Evolutionary conservation across 1,140 invertebrate genomes (phyloP), one percentile per base, ranked within the genome.

Genomic region (Macrobrachium rosenbergii): DNA sequence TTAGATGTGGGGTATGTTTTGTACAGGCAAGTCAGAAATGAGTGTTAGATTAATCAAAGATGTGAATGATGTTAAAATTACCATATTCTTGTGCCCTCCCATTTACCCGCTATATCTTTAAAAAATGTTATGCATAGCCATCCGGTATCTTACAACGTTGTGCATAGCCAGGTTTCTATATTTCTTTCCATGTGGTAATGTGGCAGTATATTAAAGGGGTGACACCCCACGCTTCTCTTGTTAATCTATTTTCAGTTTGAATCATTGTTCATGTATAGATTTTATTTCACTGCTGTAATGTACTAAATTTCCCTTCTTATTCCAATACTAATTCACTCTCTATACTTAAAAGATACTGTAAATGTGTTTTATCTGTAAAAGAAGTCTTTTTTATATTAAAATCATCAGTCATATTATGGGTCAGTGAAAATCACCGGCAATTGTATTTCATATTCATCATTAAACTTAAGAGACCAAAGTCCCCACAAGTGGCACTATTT

Each of bases 31-130:
- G 81, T 79, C 52, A 83, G 80, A 83, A 72, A 82, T 69, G 81
- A 64, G 79, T 78, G 80, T 81, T 87, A 87, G 85, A 63, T 81
- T 87, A 87, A 78, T 52, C 78, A 72, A 86, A 86, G 77, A 86
- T 86, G 84, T 87, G 85, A 87, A 87, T 81, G 85, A 75, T 76
- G 79, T 87, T 83, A 45, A 84, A 37, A 73, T 84, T 77, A 84
- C 62, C 64, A 69, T 82, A 80, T 87, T 87, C 85, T 64, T 52
- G 85, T 87, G 85, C 78, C 85, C 85, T 82, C 67, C 78, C 85
- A 82, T 87, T 69, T 76, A 79, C 76, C 75, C 72, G 72, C 82
- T 23, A 76, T 84, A 76, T 64, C 72, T 43, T 75, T 6, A 43
- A 73, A 73, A 21, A 17, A 37, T 75, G 72, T 37, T 19, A 37